A percentile compares a stretch with the other conserved stretches of the same genome.
phyloP scores from a whole-genome alignment of 2,888 invertebrate species.

The Hydroisotoma schaefferi region DNA sequence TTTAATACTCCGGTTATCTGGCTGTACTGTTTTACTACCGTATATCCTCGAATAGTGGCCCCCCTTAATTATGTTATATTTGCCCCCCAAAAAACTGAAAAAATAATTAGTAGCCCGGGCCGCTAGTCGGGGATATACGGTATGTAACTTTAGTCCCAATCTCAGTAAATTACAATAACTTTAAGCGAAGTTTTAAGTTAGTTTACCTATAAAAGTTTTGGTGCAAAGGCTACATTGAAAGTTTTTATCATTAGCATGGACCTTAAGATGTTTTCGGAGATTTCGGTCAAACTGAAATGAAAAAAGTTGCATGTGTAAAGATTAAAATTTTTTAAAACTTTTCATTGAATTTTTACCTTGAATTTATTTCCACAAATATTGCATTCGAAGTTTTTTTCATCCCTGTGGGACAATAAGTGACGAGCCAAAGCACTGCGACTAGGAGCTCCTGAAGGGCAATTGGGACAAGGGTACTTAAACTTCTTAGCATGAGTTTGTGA shows the following conservation, averaged over 20 bases:
- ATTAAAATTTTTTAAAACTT: background rate
- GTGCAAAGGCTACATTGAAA: slow-evolving; percentile 18
- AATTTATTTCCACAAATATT: slow-evolving; percentile 19
- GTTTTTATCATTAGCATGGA: slow-evolving; percentile 19
- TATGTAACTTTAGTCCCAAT: no score
- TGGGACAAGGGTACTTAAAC: background rate
- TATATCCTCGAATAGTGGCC: no score
- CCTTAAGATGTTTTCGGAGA: slow-evolving; percentile 18
- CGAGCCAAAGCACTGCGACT: slow-evolving; percentile 15
- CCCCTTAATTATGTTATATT: no score
- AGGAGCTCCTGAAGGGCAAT: slow-evolving; percentile 20
- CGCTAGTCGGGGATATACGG: no score
- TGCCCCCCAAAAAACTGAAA: no score
- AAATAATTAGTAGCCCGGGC: no score
- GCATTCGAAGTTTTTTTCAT: slow-evolving; percentile 17
- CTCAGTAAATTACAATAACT: no score
- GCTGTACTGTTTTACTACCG: no score
- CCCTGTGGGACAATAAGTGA: slow-evolving; percentile 27
- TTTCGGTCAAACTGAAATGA: slow-evolving; percentile 18
- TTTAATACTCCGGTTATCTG: no score
- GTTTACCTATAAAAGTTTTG: slow-evolving; percentile 14
- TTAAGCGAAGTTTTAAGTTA: no score
- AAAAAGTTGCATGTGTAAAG: background rate
- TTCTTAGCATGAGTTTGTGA: background rate
- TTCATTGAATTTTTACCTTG: background rate